These are phyloP conservation scores for Vulpes lagopus DNA, from an alignment of 2,113 vertebrate genomes.

Conservation along the genomic window DNA sequence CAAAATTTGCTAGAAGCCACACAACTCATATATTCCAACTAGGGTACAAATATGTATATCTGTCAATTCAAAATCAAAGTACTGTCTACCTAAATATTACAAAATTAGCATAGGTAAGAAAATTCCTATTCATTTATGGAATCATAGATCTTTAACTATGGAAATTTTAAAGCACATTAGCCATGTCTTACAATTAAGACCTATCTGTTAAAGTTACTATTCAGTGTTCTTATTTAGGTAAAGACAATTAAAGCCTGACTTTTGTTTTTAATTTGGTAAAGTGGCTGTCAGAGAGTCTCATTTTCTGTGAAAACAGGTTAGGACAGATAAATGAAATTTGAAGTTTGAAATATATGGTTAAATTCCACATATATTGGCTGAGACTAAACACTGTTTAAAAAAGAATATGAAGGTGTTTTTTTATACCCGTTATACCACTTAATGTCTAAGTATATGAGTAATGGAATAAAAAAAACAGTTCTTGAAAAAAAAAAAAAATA, in stretches of 20 bases:
- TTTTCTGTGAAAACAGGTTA: slow-evolving; percentile 10
- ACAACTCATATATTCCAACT: neutral
- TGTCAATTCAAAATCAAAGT: neutral
- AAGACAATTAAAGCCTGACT: neutral
- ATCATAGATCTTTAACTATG: neutral
- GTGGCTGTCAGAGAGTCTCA: neutral
- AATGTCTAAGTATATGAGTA: slow-evolving; percentile 2
- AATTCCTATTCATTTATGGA: neutral
- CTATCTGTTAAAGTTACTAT: neutral
- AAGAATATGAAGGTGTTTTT: neutral
- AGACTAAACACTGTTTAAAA: neutral
- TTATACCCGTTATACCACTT: neutral
- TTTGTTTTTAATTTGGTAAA: neutral
- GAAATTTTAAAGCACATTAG: neutral
- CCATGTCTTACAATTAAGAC: neutral
- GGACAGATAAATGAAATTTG: neutral
- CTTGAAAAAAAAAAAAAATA: neutral
- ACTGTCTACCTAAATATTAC: neutral
- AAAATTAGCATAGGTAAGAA: neutral
- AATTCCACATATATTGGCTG: neutral
- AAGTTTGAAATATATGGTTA: neutral
- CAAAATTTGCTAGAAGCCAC: neutral
- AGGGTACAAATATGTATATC: neutral
- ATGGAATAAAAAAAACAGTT: neutral
- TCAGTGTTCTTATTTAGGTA: neutral